phyloP scores from a whole-genome alignment of 2,888 invertebrate genomes.

The Epistrophe eligans region DNA sequence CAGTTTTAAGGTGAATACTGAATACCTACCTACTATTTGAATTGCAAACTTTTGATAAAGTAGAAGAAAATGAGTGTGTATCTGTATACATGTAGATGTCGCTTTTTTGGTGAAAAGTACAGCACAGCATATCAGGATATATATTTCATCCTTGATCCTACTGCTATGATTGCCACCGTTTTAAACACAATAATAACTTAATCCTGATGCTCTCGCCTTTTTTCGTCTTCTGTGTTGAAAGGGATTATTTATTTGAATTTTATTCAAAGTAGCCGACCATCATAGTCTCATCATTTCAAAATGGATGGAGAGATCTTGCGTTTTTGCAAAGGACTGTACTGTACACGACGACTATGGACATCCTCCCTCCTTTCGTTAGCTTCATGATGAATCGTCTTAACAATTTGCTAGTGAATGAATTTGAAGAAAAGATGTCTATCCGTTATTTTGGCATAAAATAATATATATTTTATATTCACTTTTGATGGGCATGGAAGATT shows the following conservation, averaged over 20 bases:
- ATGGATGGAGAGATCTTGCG: slow-evolving; percentile 19
- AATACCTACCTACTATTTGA: slow-evolving; percentile 43
- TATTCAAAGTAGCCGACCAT: slow-evolving; percentile 58
- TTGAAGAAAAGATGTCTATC: slow-evolving; percentile 37
- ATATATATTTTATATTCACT: slow-evolving; percentile 29
- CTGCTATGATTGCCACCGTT: slow-evolving; percentile 71
- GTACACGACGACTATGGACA: neutral
- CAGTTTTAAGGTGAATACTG: slow-evolving; percentile 43
- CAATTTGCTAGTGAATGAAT: slow-evolving; percentile 58
- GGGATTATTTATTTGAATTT: slow-evolving; percentile 64
- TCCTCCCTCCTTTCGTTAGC: slow-evolving; percentile 45
- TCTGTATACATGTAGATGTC: neutral
- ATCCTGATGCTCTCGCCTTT: slow-evolving; percentile 26
- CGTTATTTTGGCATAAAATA: neutral
- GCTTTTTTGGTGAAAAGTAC: neutral
- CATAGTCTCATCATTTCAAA: slow-evolving; percentile 29
- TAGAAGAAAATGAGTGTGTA: neutral
- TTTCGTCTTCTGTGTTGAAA: slow-evolving; percentile 15
- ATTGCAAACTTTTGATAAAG: slow-evolving; percentile 40
- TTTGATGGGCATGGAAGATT: slow-evolving; percentile 35
- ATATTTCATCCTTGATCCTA: slow-evolving; percentile 42
- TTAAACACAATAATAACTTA: slow-evolving; percentile 65
- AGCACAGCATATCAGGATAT: slow-evolving; percentile 12
- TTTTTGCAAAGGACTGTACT: slow-evolving; percentile 34
- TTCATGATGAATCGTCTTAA: slow-evolving; percentile 68